Evolutionary conservation across 2,888 invertebrate genomes (phyloP), one percentile per base, ranked within the genome.

Genomic region (Ophion slaviceki): DNA sequence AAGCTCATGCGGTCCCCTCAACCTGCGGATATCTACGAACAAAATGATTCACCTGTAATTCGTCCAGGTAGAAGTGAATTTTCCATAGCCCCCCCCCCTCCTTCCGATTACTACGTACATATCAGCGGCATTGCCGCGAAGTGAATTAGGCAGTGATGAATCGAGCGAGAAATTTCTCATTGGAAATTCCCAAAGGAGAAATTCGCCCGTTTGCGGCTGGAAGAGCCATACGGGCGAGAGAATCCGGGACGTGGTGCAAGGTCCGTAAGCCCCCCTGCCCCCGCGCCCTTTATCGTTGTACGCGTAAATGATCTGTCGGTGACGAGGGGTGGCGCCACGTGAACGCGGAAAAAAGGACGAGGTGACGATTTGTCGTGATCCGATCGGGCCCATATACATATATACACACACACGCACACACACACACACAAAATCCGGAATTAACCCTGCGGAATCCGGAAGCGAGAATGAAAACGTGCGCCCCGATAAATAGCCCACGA

Each of bases 171-270:
- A 80, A 80, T 85, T 76, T 74, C 72, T 74, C 80, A 80, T 85
- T 76, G 79, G 82, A 64, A 77, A 82, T 80, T 82, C 82, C 86
- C 82, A 57, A 11, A 74, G 82, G 77, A 86, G 67, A 80, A 74
- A 78, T 86, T 82, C 77, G 82, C 77, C 68, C 62, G 70, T 82
- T 82, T 80, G 76, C 64, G 80, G 45, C 20, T 36, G 62, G 57
- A 72, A 47, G 59, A 17, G 61, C n/a, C 32, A 66, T 79, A 45
- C 17, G 20, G 72, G 20, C 61, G n/a, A 45, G 64, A 53, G 32
- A 75, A 36, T n/a, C 53, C 17, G 64, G 61, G 61, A 17, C 62
- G 75, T 77, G 61, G 76, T 62, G 72, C 64, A 28, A n/a, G 47
- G 76, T 80, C 82, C 79, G 82, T 82, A 68, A 59, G 24, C n/a